Percentiles rank a stretch among this genome's conserved stretches.
These are phyloP conservation scores for Sphaeramia orbicularis DNA, from an alignment of 2,797 vertebrate genomes.

Conservation along the genomic window DNA sequence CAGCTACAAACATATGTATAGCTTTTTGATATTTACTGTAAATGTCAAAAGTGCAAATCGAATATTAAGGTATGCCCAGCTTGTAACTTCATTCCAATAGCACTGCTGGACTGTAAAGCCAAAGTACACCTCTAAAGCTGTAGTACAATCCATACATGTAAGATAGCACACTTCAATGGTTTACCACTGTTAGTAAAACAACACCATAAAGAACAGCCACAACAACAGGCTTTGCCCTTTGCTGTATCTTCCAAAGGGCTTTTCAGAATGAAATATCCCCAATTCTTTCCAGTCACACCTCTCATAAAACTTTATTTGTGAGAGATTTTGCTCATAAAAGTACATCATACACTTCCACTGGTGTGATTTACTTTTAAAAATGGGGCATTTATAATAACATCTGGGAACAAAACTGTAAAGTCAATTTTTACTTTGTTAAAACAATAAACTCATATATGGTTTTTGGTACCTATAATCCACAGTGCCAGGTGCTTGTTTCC, in stretches of 20 bases:
- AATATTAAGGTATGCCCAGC: constrained; percentile 1
- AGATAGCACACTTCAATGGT: constrained; percentile 27
- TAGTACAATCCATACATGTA: not conserved
- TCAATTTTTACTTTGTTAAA: constrained; percentile 37
- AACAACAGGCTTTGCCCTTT: constrained; percentile 40
- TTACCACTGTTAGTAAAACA: constrained; percentile 46
- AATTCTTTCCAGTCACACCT: constrained; percentile 39
- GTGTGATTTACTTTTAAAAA: constrained; percentile 62
- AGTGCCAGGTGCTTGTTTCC: constrained; percentile 53
- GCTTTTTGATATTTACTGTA: not conserved
- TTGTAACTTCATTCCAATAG: constrained; percentile 14
- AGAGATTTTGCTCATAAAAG: constrained; percentile 64
- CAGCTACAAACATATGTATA: constrained; percentile 5
- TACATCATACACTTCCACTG: constrained; percentile 49
- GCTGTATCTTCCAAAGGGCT: constrained; percentile 28
- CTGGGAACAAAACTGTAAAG: constrained; percentile 53
- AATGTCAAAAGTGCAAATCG: not conserved
- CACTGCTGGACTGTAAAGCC: not conserved
- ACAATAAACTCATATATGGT: constrained; percentile 42
- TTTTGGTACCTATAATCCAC: constrained; percentile 35
- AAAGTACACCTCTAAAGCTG: constrained; percentile 17
- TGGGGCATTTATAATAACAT: constrained; percentile 66
- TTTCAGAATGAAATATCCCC: constrained; percentile 43
- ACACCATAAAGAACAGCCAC: constrained; percentile 45
- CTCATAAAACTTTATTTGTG: constrained; percentile 68